Evolutionary conservation across 2,888 invertebrate genomes (phyloP).

Genomic region (Podabrus alpinus): DNA sequence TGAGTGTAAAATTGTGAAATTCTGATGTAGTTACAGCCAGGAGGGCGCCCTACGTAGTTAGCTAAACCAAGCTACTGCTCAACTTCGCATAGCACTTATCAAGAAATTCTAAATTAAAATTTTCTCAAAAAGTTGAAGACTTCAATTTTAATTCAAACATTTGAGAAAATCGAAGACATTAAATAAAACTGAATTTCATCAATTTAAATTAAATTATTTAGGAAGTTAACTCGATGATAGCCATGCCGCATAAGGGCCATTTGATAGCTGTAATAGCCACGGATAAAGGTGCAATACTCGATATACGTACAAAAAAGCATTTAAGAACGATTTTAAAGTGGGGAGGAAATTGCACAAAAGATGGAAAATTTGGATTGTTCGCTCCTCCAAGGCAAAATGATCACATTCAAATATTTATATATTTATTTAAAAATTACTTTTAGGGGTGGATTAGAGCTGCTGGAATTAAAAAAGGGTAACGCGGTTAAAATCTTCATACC

Average conservation of each 20-base stretch:
- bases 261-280: conserved; percentile 87
- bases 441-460: conserved; percentile 90
- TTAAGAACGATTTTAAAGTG: conserved; percentile 88
- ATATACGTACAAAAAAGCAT: conserved; percentile 85
- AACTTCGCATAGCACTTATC: too few species aligned
- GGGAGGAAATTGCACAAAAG: conserved; percentile 87
- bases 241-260: conserved; percentile 82
- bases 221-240: conserved; percentile 76
- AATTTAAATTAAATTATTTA: conserved; percentile 44
- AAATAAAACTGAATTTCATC: not conserved
- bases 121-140: too few species aligned
- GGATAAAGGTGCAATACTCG: conserved; percentile 89
- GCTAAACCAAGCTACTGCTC: too few species aligned
- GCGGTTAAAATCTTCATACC: conserved; percentile 90
- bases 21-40: too few species aligned
- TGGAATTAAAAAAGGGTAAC: conserved; percentile 88
- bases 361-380: conserved; percentile 89
- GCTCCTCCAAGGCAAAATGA: conserved; percentile 73
- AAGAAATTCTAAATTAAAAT: too few species aligned
- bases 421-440: conserved; percentile 21
- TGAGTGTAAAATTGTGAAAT: too few species aligned
- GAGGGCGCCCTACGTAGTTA: too few species aligned
- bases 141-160: not conserved
- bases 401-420: not conserved
- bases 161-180: not conserved